These are phyloP conservation scores for Bombycilla garrulus DNA, from an alignment of 2,113 vertebrate genomes.

Conservation along the genomic window DNA sequence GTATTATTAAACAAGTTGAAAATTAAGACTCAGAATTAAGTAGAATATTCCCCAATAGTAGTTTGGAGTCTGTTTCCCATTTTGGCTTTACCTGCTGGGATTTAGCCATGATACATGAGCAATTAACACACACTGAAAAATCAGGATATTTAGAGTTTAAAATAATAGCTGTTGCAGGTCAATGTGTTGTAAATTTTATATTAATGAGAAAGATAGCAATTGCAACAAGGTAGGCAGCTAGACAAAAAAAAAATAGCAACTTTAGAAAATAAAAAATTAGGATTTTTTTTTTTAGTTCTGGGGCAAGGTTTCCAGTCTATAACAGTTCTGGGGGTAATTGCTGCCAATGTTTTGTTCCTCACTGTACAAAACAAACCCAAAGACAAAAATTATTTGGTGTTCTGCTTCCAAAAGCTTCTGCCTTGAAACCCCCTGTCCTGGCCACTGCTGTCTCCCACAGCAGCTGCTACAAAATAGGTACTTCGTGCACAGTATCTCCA, in stretches of 20 bases:
- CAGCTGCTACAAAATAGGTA: not conserved
- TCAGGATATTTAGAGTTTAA: not conserved
- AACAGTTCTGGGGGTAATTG: not conserved
- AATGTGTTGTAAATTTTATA: not conserved
- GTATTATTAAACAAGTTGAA: not conserved
- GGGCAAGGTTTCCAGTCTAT: not conserved
- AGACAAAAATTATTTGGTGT: not conserved
- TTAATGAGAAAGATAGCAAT: not conserved
- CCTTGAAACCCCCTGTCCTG: not conserved
- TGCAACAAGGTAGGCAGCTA: not conserved
- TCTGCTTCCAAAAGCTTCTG: not conserved
- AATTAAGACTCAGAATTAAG: not conserved
- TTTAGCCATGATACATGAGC: not conserved
- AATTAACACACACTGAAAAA: not conserved
- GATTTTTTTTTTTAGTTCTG: not conserved
- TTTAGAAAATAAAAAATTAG: not conserved
- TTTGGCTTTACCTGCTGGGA: not conserved
- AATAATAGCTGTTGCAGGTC: not conserved
- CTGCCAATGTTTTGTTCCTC: not conserved
- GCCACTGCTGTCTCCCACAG: not conserved
- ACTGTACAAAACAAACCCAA: not conserved
- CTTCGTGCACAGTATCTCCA: rapidly evolving
- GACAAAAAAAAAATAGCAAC: not conserved
- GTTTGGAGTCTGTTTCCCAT: not conserved
- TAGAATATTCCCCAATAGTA: not conserved